Percentiles rank a stretch among this genome's conserved stretches.
phyloP scores from a whole-genome alignment of 2,113 vertebrate genomes.

The Ia io region DNA sequence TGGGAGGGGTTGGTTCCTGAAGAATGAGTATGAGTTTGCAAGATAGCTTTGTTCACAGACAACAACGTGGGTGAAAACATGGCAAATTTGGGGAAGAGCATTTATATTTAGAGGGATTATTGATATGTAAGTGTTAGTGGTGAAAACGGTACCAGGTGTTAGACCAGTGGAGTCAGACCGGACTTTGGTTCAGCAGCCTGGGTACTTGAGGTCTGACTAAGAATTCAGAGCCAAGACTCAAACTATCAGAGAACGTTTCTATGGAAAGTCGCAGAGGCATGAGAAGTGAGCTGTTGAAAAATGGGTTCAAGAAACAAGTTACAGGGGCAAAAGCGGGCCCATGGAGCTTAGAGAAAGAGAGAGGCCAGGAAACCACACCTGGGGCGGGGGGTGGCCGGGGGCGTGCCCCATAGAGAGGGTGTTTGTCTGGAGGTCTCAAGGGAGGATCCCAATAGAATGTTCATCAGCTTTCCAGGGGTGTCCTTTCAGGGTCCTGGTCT shows the following conservation, averaged over 20 bases:
- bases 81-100: neutral
- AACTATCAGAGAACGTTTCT: neutral
- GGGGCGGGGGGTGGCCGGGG: neutral
- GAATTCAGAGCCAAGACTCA: neutral
- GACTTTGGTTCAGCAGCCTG: neutral
- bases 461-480: neutral
- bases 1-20: neutral
- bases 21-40: neutral
- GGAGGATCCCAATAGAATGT: neutral
- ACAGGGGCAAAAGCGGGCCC: neutral
- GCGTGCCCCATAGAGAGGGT: neutral
- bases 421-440: neutral
- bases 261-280: neutral
- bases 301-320: neutral
- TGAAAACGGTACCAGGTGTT: neutral
- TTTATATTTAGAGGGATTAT: too few relatives aligned
- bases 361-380: neutral
- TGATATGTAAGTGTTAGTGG: neutral
- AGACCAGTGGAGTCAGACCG: neutral
- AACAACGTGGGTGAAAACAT: neutral
- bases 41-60: neutral
- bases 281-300: neutral
- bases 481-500: neutral
- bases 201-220: neutral
- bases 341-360: neutral